Conservation (phyloP, 2,113 vertebrate species). For the Talpa occidentalis region DNA sequence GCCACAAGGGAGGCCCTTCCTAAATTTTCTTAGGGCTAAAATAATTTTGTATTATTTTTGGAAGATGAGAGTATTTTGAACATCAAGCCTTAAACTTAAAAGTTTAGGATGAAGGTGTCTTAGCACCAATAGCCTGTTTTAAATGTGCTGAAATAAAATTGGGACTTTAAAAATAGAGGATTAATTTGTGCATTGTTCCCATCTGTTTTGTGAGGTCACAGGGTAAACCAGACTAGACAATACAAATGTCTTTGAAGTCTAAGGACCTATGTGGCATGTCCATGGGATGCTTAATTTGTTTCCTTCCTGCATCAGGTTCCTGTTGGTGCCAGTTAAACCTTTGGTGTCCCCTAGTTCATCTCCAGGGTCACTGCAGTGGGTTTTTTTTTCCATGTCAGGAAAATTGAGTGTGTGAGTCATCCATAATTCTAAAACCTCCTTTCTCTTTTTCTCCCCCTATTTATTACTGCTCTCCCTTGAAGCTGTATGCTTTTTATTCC, state of each 20-base stretch:
- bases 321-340: background rate
- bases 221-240: background rate
- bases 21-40: background rate
- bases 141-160: background rate
- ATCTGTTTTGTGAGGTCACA: background rate
- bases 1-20: too few species aligned
- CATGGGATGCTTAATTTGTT: background rate
- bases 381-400: background rate
- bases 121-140: background rate
- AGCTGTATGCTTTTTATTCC: background rate
- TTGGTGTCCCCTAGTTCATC: rapidly evolving
- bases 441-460: background rate
- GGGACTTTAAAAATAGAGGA: background rate
- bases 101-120: background rate
- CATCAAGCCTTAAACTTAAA: background rate
- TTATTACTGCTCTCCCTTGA: background rate
- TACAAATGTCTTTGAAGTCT: background rate
- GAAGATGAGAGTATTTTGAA: background rate
- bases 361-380: background rate
- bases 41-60: background rate
- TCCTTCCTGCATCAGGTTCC: background rate
- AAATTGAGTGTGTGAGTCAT: background rate
- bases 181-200: background rate
- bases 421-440: too few species aligned
- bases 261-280: background rate